Conservation (phyloP, 2,888 invertebrate genomes). For the Lasioglossum villosulum region DNA sequence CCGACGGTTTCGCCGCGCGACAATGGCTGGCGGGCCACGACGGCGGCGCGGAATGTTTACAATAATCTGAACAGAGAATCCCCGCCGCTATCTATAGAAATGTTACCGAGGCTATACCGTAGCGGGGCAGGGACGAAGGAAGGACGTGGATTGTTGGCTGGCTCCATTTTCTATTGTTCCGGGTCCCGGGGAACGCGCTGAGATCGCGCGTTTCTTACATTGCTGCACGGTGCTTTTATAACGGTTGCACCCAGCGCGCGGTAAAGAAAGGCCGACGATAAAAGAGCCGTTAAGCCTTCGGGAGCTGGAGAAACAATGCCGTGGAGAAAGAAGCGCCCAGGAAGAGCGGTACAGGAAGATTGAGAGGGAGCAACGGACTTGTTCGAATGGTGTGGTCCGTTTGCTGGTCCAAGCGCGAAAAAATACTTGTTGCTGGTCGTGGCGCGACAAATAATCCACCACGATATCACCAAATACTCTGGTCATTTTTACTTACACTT, state of each 20-base stretch:
- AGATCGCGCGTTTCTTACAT: constrained; percentile 61
- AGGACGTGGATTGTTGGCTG: constrained; percentile 50
- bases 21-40: constrained; percentile 29
- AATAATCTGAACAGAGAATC: constrained; percentile 53
- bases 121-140: neutral
- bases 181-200: constrained; percentile 38
- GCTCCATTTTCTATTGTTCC: constrained; percentile 50
- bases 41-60: constrained; percentile 48
- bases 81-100: constrained; percentile 35
- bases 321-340: constrained; percentile 22
- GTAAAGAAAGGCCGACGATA: constrained; percentile 70
- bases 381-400: constrained; percentile 1
- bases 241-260: constrained; percentile 64
- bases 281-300: constrained; percentile 73
- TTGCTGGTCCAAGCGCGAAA: constrained; percentile 6
- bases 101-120: neutral
- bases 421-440: constrained; percentile 53
- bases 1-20: neutral
- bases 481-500: neutral
- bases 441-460: neutral
- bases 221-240: constrained; percentile 67
- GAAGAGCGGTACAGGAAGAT: too few species aligned
- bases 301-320: constrained; percentile 59
- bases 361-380: constrained; percentile 20
- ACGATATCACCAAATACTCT: neutral